phyloP scores from a whole-genome alignment of 2,797 vertebrate genomes.

The Bryconaethiops microstoma region DNA sequence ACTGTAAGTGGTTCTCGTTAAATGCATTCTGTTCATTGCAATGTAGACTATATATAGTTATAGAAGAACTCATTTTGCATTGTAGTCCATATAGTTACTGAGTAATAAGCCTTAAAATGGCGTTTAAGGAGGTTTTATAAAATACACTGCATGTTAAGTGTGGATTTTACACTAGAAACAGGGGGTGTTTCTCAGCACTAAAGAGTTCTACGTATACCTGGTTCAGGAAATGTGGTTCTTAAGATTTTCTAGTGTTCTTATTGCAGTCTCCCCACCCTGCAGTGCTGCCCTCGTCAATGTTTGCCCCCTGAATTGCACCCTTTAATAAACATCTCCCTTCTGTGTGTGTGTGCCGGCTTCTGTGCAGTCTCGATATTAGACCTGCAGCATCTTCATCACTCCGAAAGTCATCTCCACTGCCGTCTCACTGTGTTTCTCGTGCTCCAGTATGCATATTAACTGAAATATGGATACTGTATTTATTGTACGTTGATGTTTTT shows the following conservation, averaged over 20 bases:
- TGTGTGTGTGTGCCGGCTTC: constrained; percentile 48
- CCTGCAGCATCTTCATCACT: constrained; percentile 20
- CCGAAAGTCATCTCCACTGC: constrained; percentile 20
- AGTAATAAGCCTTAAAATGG: too few species aligned
- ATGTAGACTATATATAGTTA: too few species aligned
- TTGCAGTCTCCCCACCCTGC: constrained; percentile 9
- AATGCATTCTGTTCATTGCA: too few species aligned
- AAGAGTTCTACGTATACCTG: neutral
- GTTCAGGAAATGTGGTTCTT: neutral
- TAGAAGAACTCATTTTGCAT: too few species aligned
- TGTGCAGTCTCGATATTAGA: constrained; percentile 36
- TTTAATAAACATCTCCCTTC: constrained; percentile 73
- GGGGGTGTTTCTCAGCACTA: neutral
- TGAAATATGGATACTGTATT: neutral
- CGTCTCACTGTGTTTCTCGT: constrained; percentile 29
- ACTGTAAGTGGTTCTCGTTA: too few species aligned
- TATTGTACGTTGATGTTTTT: constrained; percentile 50
- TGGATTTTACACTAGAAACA: neutral
- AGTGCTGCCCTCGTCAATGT: neutral
- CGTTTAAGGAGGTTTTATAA: too few species aligned
- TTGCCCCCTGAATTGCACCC: constrained; percentile 69
- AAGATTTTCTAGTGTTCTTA: neutral
- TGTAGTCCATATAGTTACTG: too few species aligned
- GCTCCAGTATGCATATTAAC: constrained; percentile 7
- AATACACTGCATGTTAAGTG: neutral